Conservation (phyloP, 2,113 vertebrate species). For the Lanius ludovicianus region DNA sequence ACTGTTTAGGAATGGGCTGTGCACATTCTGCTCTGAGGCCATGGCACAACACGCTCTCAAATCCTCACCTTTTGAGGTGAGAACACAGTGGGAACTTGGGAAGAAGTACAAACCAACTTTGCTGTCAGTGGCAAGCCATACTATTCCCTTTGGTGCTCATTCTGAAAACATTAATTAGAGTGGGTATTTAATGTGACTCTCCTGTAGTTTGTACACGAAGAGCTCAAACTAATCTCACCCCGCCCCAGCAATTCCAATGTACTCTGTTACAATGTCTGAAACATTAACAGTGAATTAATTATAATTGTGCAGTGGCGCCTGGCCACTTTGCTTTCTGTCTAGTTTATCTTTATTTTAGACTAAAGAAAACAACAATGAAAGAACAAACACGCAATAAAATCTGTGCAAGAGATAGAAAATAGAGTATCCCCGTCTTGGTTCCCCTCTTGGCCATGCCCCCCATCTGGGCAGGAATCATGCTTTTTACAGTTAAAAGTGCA, state of each 20-base stretch:
- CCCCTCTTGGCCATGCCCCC: neutral
- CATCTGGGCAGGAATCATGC: neutral
- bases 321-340: slow-evolving; percentile 59
- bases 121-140: neutral
- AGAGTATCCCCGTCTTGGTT: neutral
- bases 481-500: slow-evolving; percentile 18
- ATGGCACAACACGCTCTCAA: neutral
- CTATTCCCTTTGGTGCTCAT: slow-evolving; percentile 15
- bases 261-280: slow-evolving; percentile 20
- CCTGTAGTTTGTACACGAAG: slow-evolving; percentile 17
- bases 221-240: slow-evolving; percentile 49
- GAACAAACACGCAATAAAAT: slow-evolving; percentile 25
- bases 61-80: neutral
- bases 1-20: neutral
- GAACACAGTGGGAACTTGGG: neutral
- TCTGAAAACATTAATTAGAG: slow-evolving; percentile 53
- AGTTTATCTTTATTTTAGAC: slow-evolving; percentile 65
- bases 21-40: neutral
- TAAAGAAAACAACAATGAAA: slow-evolving; percentile 58
- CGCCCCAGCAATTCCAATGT: slow-evolving; percentile 51
- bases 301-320: slow-evolving; percentile 65
- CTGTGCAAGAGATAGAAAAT: slow-evolving; percentile 21
- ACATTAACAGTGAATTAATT: slow-evolving; percentile 67
- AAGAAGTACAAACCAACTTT: slow-evolving; percentile 3
- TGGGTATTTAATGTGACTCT: slow-evolving; percentile 43